phyloP scores from a whole-genome alignment of 35 echinoderm and acorn worm species.

The Chiridota heheva region DNA sequence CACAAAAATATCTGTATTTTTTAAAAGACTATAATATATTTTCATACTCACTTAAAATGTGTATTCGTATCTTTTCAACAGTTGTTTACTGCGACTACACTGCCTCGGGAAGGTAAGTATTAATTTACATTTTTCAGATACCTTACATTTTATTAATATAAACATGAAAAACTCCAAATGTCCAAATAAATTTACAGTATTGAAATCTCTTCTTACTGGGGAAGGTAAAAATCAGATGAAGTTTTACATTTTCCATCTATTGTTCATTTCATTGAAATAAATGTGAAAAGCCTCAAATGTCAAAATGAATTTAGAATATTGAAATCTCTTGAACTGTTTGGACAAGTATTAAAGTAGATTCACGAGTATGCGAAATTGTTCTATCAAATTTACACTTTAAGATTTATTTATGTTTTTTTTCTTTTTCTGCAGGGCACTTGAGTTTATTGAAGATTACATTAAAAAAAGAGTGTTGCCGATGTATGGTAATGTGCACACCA shows the following conservation, averaged over 20 bases:
- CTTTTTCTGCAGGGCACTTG: slow-evolving; percentile 58
- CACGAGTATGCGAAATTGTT: neutral
- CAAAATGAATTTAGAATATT: no score
- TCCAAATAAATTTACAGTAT: neutral
- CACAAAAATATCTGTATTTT: no score
- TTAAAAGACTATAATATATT: no score
- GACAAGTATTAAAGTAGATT: neutral
- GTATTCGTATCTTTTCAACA: slow-evolving; percentile 41
- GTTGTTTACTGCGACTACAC: slow-evolving; percentile 83
- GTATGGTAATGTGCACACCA: slow-evolving; percentile 96
- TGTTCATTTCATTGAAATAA: neutral
- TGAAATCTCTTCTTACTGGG: neutral
- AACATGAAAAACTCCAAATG: neutral
- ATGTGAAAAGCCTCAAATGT: neutral
- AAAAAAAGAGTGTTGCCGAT: slow-evolving; percentile 65
- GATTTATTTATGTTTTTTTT: slow-evolving; percentile 5
- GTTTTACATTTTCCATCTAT: neutral
- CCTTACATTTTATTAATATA: neutral
- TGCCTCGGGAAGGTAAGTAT: slow-evolving; percentile 77
- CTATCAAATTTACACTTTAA: neutral
- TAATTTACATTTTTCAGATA: neutral
- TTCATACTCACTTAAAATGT: no score
- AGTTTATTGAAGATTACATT: slow-evolving; percentile 88
- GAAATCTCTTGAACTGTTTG: neutral
- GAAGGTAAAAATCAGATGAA: neutral